These are phyloP conservation scores for Prunella fulvescens DNA, from an alignment of 2,113 vertebrate genomes.

Conservation along the genomic window DNA sequence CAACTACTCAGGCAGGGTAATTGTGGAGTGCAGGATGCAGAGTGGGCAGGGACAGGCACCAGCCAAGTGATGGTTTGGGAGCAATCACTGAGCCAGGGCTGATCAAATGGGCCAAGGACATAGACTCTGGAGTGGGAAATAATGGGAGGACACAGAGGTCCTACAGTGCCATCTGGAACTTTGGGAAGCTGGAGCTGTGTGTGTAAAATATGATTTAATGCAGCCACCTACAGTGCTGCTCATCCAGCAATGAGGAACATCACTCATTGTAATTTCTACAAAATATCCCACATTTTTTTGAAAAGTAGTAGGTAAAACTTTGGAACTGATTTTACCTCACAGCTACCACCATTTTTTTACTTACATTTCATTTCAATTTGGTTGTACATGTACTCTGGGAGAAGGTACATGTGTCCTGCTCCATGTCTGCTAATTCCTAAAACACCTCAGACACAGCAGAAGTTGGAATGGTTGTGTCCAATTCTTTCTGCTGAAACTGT, in stretches of 20 bases:
- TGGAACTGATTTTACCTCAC: neutral
- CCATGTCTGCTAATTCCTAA: neutral
- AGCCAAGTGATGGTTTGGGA: neutral
- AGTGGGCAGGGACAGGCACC: neutral
- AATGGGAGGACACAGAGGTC: neutral
- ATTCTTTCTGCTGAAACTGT: neutral
- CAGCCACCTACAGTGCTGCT: neutral
- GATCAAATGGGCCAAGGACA: neutral
- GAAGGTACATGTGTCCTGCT: neutral
- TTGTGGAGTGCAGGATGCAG: neutral
- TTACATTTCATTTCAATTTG: neutral
- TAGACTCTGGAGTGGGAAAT: neutral
- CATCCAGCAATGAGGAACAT: neutral
- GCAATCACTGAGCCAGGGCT: neutral
- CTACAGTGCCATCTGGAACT: fast-evolving
- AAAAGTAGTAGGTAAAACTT: neutral
- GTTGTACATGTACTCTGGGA: neutral
- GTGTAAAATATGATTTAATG: neutral
- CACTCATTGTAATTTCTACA: neutral
- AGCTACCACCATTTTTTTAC: neutral
- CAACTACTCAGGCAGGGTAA: neutral
- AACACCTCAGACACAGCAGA: neutral
- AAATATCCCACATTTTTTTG: neutral
- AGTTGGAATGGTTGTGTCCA: neutral
- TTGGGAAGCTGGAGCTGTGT: neutral